A percentile compares a stretch with the other conserved stretches of the same genome.
These are phyloP conservation scores for Stichodactyla mertensii DNA, from an alignment of 64 coral and sea anemone genomes.

Conservation along the genomic window DNA sequence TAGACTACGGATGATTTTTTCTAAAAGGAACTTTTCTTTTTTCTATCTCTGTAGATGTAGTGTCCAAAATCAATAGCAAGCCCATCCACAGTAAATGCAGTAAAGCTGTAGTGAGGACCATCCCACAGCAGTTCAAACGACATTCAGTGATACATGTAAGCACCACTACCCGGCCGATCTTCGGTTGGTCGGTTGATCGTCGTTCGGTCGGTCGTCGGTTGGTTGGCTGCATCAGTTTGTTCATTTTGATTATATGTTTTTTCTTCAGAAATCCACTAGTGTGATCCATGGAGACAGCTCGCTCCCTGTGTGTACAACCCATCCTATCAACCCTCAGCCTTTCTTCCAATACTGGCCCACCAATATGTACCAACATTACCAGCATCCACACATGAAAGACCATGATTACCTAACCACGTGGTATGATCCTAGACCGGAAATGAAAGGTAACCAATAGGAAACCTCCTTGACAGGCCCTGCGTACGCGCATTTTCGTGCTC, in stretches of 20 bases:
- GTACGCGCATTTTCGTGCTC: too few relatives aligned
- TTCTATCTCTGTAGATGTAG: not conserved
- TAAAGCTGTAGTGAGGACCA: not conserved
- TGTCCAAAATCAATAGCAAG: not conserved
- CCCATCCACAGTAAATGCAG: not conserved
- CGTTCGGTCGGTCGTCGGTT: not conserved
- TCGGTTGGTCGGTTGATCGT: too few relatives aligned
- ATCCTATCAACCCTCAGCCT: constrained; percentile 8
- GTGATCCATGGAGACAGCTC: not conserved
- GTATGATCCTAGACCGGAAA: constrained; percentile 64
- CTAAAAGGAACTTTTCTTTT: not conserved
- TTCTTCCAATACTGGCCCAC: constrained; percentile 6
- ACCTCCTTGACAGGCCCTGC: not conserved
- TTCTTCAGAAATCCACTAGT: not conserved
- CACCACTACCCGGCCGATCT: too few relatives aligned
- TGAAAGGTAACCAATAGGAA: constrained; percentile 38
- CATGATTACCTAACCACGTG: constrained; percentile 60
- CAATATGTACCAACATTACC: not conserved
- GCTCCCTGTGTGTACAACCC: not conserved
- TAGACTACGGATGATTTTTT: not conserved
- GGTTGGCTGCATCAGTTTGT: not conserved
- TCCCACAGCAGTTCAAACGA: not conserved
- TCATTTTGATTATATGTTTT: not conserved
- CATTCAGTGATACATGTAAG: constrained; percentile 18
- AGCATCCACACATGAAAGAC: constrained; percentile 27